Conservation (phyloP, 2,797 vertebrate species). For the Taeniopygia guttata region DNA sequence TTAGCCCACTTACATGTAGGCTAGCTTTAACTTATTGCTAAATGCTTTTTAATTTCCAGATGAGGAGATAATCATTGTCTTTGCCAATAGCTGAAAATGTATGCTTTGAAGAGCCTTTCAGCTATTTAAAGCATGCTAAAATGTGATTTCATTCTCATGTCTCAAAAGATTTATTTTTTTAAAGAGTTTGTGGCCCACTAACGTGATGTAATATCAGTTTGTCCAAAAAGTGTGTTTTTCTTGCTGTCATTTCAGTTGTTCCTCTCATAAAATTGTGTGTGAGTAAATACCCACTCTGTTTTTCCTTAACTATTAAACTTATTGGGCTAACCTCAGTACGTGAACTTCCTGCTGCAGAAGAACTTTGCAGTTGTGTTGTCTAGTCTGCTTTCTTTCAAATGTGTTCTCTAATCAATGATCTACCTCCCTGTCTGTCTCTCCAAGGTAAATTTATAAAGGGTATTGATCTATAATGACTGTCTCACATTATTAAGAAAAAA, state of each 20-base stretch:
- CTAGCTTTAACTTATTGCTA: conserved; percentile 57
- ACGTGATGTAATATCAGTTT: conserved; percentile 38
- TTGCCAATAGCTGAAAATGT: conserved; percentile 17
- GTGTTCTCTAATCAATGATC: neutral
- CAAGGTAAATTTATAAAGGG: neutral
- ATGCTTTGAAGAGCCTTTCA: conserved; percentile 2
- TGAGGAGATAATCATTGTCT: neutral
- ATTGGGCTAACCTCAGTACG: neutral
- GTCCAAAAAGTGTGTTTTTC: conserved; percentile 37
- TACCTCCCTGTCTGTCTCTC: neutral
- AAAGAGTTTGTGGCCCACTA: conserved; percentile 47
- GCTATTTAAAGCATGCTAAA: conserved; percentile 54
- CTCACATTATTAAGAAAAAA: neutral
- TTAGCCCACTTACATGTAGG: conserved; percentile 34
- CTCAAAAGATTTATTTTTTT: conserved; percentile 52
- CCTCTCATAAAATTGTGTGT: conserved; percentile 31
- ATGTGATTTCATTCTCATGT: conserved; percentile 20
- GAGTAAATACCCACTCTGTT: conserved; percentile 30
- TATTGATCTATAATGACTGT: neutral
- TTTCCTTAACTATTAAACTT: conserved; percentile 36
- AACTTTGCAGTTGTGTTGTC: neutral
- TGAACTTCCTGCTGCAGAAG: neutral
- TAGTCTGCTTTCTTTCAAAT: conserved; percentile 15
- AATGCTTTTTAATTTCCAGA: conserved; percentile 41
- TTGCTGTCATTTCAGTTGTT: conserved; percentile 39